A percentile compares a stretch with the other conserved stretches of the same genome.
These are phyloP conservation scores for Oenanthe oenanthe DNA, from an alignment of 2,113 vertebrate species.

Conservation along the genomic window DNA sequence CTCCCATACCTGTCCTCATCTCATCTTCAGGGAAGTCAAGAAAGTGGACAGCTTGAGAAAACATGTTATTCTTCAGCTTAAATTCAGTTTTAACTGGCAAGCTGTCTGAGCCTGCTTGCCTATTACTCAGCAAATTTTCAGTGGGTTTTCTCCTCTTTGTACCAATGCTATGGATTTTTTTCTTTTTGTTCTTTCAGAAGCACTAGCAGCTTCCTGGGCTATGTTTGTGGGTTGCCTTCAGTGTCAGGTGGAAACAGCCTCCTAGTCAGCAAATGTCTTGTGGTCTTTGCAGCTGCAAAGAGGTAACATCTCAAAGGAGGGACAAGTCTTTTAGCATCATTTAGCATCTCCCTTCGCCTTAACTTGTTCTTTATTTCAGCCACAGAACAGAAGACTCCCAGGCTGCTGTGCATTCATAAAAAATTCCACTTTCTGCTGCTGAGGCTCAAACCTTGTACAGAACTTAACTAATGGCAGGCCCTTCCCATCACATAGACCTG, in stretches of 20 bases:
- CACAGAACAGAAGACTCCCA: background rate
- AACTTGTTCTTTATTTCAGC: slow-evolving; percentile 23
- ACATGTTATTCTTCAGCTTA: background rate
- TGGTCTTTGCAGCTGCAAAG: background rate
- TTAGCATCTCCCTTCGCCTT: slow-evolving; percentile 4
- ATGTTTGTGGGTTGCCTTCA: background rate
- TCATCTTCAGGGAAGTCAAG: background rate
- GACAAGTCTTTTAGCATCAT: background rate
- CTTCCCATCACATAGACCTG: background rate
- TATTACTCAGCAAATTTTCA: background rate
- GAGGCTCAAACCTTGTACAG: background rate
- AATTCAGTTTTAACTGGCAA: background rate
- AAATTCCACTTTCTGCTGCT: background rate
- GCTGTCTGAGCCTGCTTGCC: background rate
- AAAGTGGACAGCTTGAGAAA: background rate
- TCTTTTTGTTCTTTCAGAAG: background rate
- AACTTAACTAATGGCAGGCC: background rate
- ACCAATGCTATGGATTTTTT: background rate
- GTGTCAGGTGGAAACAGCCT: background rate
- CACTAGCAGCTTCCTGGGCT: background rate
- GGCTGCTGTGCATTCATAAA: background rate
- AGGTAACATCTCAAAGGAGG: slow-evolving; percentile 11
- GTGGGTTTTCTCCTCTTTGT: background rate
- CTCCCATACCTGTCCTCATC: background rate
- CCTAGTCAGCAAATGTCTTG: background rate